Percentiles rank a stretch among this genome's conserved stretches.
Evolutionary conservation across 2,113 vertebrate species (phyloP).

Genomic region (Mandrillus leucophaeus): DNA sequence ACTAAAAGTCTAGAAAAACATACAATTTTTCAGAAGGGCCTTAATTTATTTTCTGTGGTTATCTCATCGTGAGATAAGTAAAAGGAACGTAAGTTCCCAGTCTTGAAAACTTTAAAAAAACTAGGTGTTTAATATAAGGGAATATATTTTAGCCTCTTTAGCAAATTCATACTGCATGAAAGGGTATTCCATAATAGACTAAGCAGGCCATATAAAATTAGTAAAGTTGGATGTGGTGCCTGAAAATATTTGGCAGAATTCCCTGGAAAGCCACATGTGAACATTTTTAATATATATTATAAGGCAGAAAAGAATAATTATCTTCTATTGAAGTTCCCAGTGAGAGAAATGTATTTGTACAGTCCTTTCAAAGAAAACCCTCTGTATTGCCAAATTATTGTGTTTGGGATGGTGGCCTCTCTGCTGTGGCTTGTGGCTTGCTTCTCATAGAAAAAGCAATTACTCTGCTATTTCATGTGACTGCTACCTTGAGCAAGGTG

Average conservation of each 20-base stretch:
- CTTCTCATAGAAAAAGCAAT: conserved; percentile 5
- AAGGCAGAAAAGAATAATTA: conserved; percentile 93
- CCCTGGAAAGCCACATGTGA: conserved; percentile 93
- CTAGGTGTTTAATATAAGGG: conserved; percentile 79
- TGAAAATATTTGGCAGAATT: conserved; percentile 90
- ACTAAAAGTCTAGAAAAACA: background rate
- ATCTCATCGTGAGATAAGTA: conserved; percentile 64
- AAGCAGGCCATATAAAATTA: conserved; percentile 89
- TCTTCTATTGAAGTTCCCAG: conserved; percentile 88
- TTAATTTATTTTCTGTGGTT: conserved; percentile 60
- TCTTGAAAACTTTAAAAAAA: conserved; percentile 60
- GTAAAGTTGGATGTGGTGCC: conserved; percentile 90
- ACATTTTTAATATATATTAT: conserved; percentile 92
- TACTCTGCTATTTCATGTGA: background rate
- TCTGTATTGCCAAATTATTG: conserved; percentile 71
- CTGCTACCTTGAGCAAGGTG: conserved; percentile 47
- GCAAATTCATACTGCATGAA: conserved; percentile 87
- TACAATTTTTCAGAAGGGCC: conserved; percentile 42
- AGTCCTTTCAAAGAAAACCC: conserved; percentile 83
- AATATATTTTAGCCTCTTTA: conserved; percentile 79
- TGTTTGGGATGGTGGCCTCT: conserved; percentile 68
- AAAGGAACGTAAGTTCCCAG: conserved; percentile 9
- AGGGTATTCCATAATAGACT: conserved; percentile 87
- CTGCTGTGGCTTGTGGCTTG: conserved; percentile 50
- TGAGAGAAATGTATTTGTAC: conserved; percentile 82